Evolutionary conservation across 2,113 vertebrate genomes (phyloP).

Genomic region (Gambusia holbrooki): DNA sequence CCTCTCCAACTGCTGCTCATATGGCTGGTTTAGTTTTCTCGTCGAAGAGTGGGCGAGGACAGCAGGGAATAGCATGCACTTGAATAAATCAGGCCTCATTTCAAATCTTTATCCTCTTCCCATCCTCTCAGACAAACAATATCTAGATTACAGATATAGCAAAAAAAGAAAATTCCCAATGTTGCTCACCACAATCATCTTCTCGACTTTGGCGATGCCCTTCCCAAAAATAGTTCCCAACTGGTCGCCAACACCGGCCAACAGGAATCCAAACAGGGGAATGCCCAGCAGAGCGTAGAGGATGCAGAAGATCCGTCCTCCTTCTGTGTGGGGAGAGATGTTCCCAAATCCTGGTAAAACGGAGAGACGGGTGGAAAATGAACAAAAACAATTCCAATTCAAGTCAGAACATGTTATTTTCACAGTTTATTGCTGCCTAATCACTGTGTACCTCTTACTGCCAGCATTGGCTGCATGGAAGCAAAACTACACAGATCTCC

Average conservation of each 20-base stretch:
- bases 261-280: conserved; percentile 95
- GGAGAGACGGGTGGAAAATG: not conserved
- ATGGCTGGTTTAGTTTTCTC: conserved; percentile 2
- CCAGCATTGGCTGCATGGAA: not conserved
- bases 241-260: conserved; percentile 98
- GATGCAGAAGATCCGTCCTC: conserved; percentile 97
- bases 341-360: conserved; percentile 92
- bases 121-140: not conserved
- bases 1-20: not conserved
- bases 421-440: not conserved
- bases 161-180: not conserved
- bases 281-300: conserved; percentile 98
- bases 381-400: not conserved
- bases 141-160: not conserved
- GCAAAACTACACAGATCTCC: not conserved
- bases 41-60: conserved; percentile 4
- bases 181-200: conserved; percentile 93
- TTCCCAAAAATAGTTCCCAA: conserved; percentile 98
- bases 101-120: not conserved
- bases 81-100: not conserved
- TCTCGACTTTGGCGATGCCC: conserved; percentile 95
- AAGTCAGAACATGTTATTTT: not conserved
- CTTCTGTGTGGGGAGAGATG: conserved; percentile 95
- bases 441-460: not conserved
- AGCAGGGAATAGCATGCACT: conserved; percentile 1